Evolutionary conservation across 2,888 invertebrate genomes (phyloP).

Genomic region (Latheticus oryzae): DNA sequence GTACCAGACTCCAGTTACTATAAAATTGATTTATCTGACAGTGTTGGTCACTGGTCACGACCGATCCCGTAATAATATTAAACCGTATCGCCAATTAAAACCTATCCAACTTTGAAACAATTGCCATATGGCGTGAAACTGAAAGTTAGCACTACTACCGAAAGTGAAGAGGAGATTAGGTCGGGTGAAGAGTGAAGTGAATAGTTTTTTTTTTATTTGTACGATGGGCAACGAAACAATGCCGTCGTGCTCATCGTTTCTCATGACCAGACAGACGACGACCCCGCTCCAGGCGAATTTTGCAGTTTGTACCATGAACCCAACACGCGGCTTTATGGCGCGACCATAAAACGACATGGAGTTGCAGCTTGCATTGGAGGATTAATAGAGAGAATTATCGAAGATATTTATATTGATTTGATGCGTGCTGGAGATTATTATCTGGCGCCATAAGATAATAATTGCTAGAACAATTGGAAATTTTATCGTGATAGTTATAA

Average conservation of each 20-base stretch:
- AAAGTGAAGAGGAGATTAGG: slow-evolving; percentile 55
- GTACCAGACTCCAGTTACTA: slow-evolving; percentile 36
- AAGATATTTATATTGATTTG: slow-evolving; percentile 10
- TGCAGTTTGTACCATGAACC: slow-evolving; percentile 17
- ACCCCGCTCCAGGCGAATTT: slow-evolving; percentile 47
- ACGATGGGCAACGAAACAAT: slow-evolving; percentile 44
- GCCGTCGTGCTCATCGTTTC: slow-evolving; percentile 56
- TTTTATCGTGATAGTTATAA: slow-evolving; percentile 1
- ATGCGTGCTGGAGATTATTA: slow-evolving; percentile 8
- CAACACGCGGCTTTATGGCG: slow-evolving; percentile 15
- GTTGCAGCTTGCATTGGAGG: slow-evolving; percentile 6
- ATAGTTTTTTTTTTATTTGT: slow-evolving; percentile 45
- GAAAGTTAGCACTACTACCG: slow-evolving; percentile 37
- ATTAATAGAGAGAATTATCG: slow-evolving; percentile 13
- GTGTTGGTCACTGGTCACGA: slow-evolving; percentile 39
- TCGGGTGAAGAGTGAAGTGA: slow-evolving; percentile 46
- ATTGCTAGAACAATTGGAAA: slow-evolving; percentile 3
- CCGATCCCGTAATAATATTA: slow-evolving; percentile 33
- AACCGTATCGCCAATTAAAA: slow-evolving; percentile 39
- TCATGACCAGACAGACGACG: slow-evolving; percentile 59
- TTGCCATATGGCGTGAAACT: slow-evolving; percentile 21
- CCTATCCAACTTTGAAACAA: slow-evolving; percentile 6
- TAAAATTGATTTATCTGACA: slow-evolving; percentile 42
- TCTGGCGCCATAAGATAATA: slow-evolving; percentile 9
- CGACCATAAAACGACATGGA: slow-evolving; percentile 19